These are phyloP conservation scores for Mungos mungo DNA, from an alignment of 2,113 vertebrate species.

Conservation along the genomic window DNA sequence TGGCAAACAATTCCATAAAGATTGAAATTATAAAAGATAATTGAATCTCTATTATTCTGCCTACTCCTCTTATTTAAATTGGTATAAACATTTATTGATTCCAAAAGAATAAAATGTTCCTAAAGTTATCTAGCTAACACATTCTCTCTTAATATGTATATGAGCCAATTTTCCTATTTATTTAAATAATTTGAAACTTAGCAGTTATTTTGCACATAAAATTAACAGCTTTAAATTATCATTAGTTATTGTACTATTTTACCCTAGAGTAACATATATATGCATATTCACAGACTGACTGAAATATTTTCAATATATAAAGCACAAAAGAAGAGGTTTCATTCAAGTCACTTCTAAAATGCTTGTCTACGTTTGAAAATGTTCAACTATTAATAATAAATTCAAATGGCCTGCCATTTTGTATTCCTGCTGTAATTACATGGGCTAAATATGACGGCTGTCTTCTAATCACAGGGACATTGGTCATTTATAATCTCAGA, in stretches of 20 bases:
- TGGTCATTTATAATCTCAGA: not conserved
- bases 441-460: not conserved
- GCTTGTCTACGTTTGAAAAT: slow-evolving; percentile 4
- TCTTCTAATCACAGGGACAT: not conserved
- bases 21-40: slow-evolving; percentile 53
- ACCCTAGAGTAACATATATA: not conserved
- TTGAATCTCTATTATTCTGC: slow-evolving; percentile 45
- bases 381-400: not conserved
- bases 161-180: slow-evolving; percentile 19
- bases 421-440: not conserved
- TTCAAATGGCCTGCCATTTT: not conserved
- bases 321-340: not conserved
- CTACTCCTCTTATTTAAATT: slow-evolving; percentile 61
- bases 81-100: slow-evolving; percentile 50
- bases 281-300: not conserved
- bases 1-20: slow-evolving; percentile 45
- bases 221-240: slow-evolving; percentile 58
- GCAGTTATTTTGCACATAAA: slow-evolving; percentile 41
- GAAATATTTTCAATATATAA: slow-evolving; percentile 18
- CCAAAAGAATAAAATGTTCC: slow-evolving; percentile 41
- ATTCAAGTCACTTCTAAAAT: not conserved
- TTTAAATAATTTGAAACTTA: slow-evolving; percentile 58
- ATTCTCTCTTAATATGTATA: not conserved
- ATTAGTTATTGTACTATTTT: slow-evolving; percentile 29
- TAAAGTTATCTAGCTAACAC: slow-evolving; percentile 53